Base-by-base conservation (phyloP, 2,888 invertebrate genomes). In the Argyresthia goedartella region DNA sequence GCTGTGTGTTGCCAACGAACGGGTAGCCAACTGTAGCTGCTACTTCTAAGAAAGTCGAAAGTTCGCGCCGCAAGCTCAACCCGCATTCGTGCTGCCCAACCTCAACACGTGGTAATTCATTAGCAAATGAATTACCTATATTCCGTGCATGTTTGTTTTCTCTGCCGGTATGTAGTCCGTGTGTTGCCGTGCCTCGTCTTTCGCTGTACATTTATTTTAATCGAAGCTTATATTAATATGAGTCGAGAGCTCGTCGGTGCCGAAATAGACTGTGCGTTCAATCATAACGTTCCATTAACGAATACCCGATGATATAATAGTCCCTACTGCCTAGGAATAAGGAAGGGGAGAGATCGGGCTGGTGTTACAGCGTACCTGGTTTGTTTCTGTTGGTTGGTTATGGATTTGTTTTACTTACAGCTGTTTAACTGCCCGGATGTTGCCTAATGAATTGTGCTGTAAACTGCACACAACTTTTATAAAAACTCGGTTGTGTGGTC, bases 221-320 rank as follows among this genome's bases (percentile, higher is more conserved):
- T 75, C 79, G 65, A 25, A 33, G 43, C 48, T 13, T 61, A 61
- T 69, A 80, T 82, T 81, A 82, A 81, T 81, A 82, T 75, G 60
- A 64, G 61, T 73, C 53, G 50, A 53, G 53, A 50, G 53, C 25
- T 41, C 13, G 50, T 9, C 25, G 25, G 42, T 41, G 34, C 44
- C 39, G 72, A 73, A 82, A 82, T 84, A 84, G 75, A 82, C 81
- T 58, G 68, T 67, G 73, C 73, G 71, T 79, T 85, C 81, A 82
- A 85, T 85, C 85, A 85, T 85, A 84, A 77, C 69, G 35, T 13
- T 34, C 25, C 25, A 25, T 25, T 25, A 25, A 25, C 25, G 6
- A 25, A 25, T 4, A 2, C 25, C 25, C 25, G 6, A 2, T 4
- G 25, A 25, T 25, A 25, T 25, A 4, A 4, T 25, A 6, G 25